phyloP scores from a whole-genome alignment of 2,888 invertebrate genomes.

The Cryptocephalus primarius region DNA sequence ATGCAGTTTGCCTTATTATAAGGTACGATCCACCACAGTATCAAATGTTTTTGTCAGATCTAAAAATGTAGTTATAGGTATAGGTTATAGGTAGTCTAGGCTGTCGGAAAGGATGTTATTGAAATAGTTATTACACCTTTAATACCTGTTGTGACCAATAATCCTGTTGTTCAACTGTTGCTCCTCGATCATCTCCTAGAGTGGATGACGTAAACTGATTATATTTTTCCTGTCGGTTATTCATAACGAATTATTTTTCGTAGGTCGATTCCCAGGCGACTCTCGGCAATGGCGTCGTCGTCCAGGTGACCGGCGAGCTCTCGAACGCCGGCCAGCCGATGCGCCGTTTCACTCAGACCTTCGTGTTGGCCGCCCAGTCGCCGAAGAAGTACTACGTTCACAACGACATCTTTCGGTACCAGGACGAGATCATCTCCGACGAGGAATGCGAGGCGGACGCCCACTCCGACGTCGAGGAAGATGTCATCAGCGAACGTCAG shows the following conservation, averaged over 20 bases:
- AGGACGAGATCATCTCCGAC: conserved; percentile 56
- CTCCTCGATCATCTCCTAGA: no score
- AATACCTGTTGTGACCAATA: no score
- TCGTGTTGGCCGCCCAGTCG: conserved; percentile 89
- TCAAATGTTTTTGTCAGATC: no score
- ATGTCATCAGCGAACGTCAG: conserved; percentile 30
- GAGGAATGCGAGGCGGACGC: conserved; percentile 50
- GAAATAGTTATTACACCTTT: no score
- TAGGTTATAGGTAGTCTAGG: no score
- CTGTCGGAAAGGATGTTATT: no score
- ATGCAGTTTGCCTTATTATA: no score
- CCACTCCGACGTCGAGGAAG: conserved; percentile 57
- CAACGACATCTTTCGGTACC: conserved; percentile 98
- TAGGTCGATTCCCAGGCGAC: conserved; percentile 47
- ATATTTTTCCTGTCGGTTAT: no score
- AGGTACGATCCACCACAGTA: no score
- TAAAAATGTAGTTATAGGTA: no score
- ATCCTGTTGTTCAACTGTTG: no score
- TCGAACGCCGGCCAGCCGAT: conserved; percentile 94
- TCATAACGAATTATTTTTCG: conserved; percentile 1
- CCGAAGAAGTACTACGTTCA: conserved; percentile 98
- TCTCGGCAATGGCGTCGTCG: conserved; percentile 86
- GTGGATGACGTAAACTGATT: no score
- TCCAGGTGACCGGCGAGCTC: conserved; percentile 94
- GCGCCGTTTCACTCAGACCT: conserved; percentile 96